Evolutionary conservation across 2,113 vertebrate species (phyloP).

Genomic region (Eolophus roseicapilla): DNA sequence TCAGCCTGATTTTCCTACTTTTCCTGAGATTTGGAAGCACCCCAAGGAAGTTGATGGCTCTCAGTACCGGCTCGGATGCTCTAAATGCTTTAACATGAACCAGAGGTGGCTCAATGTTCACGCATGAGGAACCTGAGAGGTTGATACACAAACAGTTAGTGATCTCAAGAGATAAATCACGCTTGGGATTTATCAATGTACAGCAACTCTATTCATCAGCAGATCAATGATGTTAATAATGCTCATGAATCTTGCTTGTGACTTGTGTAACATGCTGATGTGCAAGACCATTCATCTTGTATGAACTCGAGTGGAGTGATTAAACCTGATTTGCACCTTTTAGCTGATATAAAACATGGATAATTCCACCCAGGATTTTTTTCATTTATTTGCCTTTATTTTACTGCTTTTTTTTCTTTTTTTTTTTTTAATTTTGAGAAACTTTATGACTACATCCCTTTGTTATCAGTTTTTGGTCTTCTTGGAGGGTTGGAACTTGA

Average conservation of each 20-base stretch:
- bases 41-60: neutral
- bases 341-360: neutral
- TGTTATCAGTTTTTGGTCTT: too few species aligned
- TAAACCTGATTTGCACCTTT: neutral
- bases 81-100: neutral
- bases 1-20: neutral
- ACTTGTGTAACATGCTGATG: neutral
- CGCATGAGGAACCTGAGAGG: neutral
- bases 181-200: neutral
- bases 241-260: neutral
- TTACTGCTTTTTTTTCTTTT: accelerated
- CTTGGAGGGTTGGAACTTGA: too few species aligned
- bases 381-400: neutral
- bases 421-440: neutral
- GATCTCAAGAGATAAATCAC: neutral
- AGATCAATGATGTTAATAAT: neutral
- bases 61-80: neutral
- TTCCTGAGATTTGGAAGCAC: neutral
- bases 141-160: neutral
- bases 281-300: neutral
- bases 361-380: neutral
- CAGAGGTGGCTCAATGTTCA: neutral
- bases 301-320: neutral
- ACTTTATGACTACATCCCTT: neutral
- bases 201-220: neutral